Evolutionary conservation across 2,888 invertebrate genomes (phyloP), one percentile per base, ranked within the genome.

Genomic region (Tetranychus piercei): DNA sequence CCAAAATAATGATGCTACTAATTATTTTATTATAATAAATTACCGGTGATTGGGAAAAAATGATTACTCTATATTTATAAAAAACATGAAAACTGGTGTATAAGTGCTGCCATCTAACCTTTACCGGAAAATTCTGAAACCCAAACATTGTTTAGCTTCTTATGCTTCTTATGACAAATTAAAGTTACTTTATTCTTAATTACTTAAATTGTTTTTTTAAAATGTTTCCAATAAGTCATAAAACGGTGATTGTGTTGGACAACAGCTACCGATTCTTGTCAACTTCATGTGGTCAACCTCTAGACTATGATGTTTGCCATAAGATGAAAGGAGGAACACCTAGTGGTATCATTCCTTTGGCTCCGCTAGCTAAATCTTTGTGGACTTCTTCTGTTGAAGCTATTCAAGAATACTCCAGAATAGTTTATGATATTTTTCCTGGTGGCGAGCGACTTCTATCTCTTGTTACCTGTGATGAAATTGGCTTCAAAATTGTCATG

Each of bases 311-410:
- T 82, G 87, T 88, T 73, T 81, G 84, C 55, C 85, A 87, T 6
- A 88, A 89, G 83, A 85, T 86, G 77, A 86, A 90, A 74, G 81
- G 81, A 76, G 78, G 77, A 18, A 86, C 87, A 1, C 80, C 80
- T 72, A 86, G 88, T 22, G 88, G 88, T 74, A 87, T 88, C 79
- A 89, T 90, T 74, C 90, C 89, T 1, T 84, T 92, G 70, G 88
- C 90, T 7, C 91, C 93, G 1, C 89, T 96, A 77, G 89, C 88
- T 77, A 97, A 97, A 83, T 90, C 92, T 0, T 82, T 97, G 74
- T 99, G 97, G 97, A 96, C 95, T 0, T 94, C 92, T 80, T 90
- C 91, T 78, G 91, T 96, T 0, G 97, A 97, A 85, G 90, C 93
- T 1, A 90, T 93, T 0, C 87, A 96, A 76, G 99, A 99, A 83